Base-by-base conservation (phyloP, 2,113 vertebrate genomes). In the Eleginops maclovinus region DNA sequence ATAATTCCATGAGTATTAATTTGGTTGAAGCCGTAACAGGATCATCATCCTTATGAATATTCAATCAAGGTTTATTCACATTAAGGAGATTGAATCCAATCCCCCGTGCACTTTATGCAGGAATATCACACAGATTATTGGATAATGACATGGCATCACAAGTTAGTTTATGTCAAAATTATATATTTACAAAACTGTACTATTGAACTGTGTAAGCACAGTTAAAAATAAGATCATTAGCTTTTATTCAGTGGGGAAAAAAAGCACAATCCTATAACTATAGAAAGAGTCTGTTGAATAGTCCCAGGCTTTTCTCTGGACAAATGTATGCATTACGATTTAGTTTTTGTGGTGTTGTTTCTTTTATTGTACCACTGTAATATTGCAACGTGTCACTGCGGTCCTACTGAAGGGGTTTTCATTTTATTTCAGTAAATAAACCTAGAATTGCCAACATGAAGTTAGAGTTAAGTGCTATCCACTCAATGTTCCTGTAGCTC, bases 11-110 rank as follows among this genome's bases (percentile, higher is more conserved):
- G 24, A 49, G n/a, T 16, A 53, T 77, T 78, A 19, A 81, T 63
- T 19, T 68, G 0, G n/a, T 53, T 24, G 22, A 63, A 41, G 51
- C 50, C 7, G n/a, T 21, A 55, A 53, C 55, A 31, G 13, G 4
- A 43, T 16, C 28, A 21, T 70, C n/a, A n/a, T 69, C 12, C 55
- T 26, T 31, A 50, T 75, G 47, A 72, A 72, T 76, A 76, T 70
- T 69, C 41, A 9, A 0, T 69, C 7, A 66, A 41, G n/a, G 40
- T 66, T 16, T 54, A 56, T 75, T 54, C 28, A 19, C 49, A 68
- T 65, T 62, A 68, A 65, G 9, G 22, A 9, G 28, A 41, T 73
- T 78, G 36, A 65, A 44, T 55, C 9, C 14, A 40, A 60, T 59
- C 13, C 4, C 4, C 19, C 24, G 17, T 21, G 19, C 22, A 21